phyloP scores from a whole-genome alignment of 2,113 vertebrate genomes.

The Anarrhichthys ocellatus region DNA sequence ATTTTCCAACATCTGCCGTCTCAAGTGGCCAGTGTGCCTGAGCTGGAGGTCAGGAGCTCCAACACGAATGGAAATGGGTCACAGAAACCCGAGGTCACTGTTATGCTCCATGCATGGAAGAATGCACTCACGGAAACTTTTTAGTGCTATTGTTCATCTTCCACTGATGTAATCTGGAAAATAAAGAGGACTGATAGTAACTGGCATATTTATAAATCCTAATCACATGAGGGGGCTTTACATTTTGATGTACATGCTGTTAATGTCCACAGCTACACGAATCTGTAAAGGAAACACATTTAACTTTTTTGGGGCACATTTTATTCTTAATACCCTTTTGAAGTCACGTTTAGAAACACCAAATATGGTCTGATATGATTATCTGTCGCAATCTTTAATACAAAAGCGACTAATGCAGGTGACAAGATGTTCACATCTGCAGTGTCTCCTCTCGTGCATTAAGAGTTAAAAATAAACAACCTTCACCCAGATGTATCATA shows the following conservation, averaged over 20 bases:
- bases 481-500: slow-evolving; percentile 3
- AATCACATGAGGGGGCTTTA: neutral
- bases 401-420: neutral
- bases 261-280: neutral
- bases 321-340: no score
- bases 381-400: neutral
- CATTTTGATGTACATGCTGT: neutral
- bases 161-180: slow-evolving; percentile 4
- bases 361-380: neutral
- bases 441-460: neutral
- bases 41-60: slow-evolving; percentile 47
- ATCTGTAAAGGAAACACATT: neutral
- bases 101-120: slow-evolving; percentile 26
- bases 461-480: slow-evolving; percentile 23
- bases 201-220: neutral
- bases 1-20: slow-evolving; percentile 65
- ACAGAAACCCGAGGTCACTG: slow-evolving; percentile 43
- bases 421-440: neutral
- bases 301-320: neutral
- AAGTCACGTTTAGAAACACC: neutral
- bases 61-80: slow-evolving; percentile 54
- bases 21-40: slow-evolving; percentile 36
- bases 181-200: neutral
- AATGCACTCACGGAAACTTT: slow-evolving; percentile 34
- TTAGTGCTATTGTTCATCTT: slow-evolving; percentile 28